Base-by-base conservation (phyloP, 2,888 invertebrate species). In the Dryococelus australis region DNA sequence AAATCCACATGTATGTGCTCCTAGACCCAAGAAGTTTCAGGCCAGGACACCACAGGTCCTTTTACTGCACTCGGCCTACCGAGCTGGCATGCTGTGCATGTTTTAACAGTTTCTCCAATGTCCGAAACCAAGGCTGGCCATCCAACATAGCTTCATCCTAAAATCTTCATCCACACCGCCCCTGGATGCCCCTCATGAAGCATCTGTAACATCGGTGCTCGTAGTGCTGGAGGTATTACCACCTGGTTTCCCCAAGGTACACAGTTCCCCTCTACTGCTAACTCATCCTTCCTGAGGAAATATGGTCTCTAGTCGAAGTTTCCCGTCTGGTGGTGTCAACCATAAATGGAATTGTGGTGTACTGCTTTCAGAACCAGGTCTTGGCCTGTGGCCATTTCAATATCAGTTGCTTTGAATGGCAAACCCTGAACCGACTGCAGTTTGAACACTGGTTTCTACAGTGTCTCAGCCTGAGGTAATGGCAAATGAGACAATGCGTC, bases 1-100 rank as follows among this genome's bases (percentile, higher is more conserved):
- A 87, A 88, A 79, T 88, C 87, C 24, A 88, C n/a, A 47, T 87
- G 88, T 26, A 88, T 27, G 3, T 86, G 24, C 24, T 85, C 84
- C 84, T 65, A 87, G 27, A 20, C 24, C 24, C 43, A 28, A 13
- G n/a, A 13, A 26, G 88, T 65, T 6, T 47, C n/a, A 24, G 80
- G 9, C 28, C 81, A 10, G 79, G 80, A 78, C 81, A 86, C 86
- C 86, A 81, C 65, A 83, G 65, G 12, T 9, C 51, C 51, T 8
- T 51, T 10, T 10, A 51, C 51, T 13, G 51, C 8, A 51, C 51
- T 51, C 8, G 51, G 51, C 51, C 51, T 51, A 8, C 10, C 8
- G 51, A 51, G 13, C 51, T 51, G 51, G 8, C 51, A 51, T 10
- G 13, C 51, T 51, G 51, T 10, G 51, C 51, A 51, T 13, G 8